Evolutionary conservation across 2,113 vertebrate genomes (phyloP), one percentile per base, ranked within the genome.

Genomic region (Nannobrachium achirus): DNA sequence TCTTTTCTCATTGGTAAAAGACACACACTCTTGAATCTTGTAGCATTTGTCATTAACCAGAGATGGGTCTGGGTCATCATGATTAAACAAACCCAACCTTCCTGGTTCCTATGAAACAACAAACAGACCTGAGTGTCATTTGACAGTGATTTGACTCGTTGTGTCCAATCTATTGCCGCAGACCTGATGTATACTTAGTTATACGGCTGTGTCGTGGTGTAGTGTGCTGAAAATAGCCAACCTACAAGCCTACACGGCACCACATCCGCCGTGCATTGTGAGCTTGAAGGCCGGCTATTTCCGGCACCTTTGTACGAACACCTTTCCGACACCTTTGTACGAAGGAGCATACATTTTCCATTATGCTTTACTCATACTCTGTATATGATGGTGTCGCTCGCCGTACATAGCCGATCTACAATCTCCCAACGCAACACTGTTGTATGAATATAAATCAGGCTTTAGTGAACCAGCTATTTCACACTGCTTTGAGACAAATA

Each of bases 1-100:
- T 70, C 57, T 46, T 63, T 41, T 80, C 49, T 59, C 50, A 71
- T 19, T 18, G 69, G 66, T 84, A 72, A 10, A 53, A 53, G 78
- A 78, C 25, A 69, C 40, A 1, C 11, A 38, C 60, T 60, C 49
- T 44, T 42, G 6, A 6, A 56, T n/a, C 55, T 39, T 16, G 7
- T 52, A 9, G 20, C 19, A 19, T 11, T 8, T 19, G 6, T 14
- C n/a, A 10, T 49, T 16, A 56, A n/a, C n/a, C 61, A 62, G 40
- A 46, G 16, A 48, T 14, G 15, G 58, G 50, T 7, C 15, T 18
- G 7, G 14, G 57, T 71, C 14, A 9, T 5, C 3, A n/a, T n/a
- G n/a, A 9, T 40, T 10, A 57, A 40, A 57, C 9, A 40, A n/a
- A 4, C 38, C 7, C 18, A 20, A 4, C 50, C 16, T 18, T 15